These are phyloP conservation scores for Thymelicus sylvestris DNA, from an alignment of 2,888 invertebrate genomes.

Conservation along the genomic window DNA sequence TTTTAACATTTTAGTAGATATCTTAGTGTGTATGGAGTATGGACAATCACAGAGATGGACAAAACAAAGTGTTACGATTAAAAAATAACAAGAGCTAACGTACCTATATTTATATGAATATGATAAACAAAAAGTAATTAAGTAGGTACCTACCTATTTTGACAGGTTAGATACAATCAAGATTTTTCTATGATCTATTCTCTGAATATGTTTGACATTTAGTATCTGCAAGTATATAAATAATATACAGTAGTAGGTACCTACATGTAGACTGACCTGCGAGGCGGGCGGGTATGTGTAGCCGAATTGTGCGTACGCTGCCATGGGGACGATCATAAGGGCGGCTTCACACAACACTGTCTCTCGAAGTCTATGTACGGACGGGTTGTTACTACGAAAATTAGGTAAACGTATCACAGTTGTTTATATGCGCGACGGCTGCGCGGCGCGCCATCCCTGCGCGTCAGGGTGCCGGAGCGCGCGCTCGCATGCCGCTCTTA, in stretches of 20 bases:
- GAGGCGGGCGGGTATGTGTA: conserved; percentile 96
- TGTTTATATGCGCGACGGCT: conserved; percentile 75
- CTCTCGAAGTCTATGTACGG: conserved; percentile 80
- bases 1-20: too few relatives aligned
- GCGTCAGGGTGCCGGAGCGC: conserved; percentile 74
- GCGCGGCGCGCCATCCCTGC: conserved; percentile 80
- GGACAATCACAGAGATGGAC: too few relatives aligned
- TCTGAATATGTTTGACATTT: too few relatives aligned
- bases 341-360: conserved; percentile 83
- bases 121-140: too few relatives aligned
- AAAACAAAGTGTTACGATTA: too few relatives aligned
- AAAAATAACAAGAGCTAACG: too few relatives aligned
- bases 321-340: conserved; percentile 85
- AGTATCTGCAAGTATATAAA: too few relatives aligned
- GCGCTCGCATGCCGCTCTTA: conserved; percentile 74
- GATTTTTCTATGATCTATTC: neutral
- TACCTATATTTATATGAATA: too few relatives aligned
- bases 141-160: too few relatives aligned
- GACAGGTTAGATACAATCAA: neutral
- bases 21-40: too few relatives aligned
- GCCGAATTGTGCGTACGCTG: conserved; percentile 96
- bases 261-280: conserved; percentile 87
- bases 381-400: conserved; percentile 58
- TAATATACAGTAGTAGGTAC: neutral
- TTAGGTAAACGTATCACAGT: conserved; percentile 78